Conservation (phyloP, 2,888 invertebrate genomes). For the Thera obeliscata region DNA sequence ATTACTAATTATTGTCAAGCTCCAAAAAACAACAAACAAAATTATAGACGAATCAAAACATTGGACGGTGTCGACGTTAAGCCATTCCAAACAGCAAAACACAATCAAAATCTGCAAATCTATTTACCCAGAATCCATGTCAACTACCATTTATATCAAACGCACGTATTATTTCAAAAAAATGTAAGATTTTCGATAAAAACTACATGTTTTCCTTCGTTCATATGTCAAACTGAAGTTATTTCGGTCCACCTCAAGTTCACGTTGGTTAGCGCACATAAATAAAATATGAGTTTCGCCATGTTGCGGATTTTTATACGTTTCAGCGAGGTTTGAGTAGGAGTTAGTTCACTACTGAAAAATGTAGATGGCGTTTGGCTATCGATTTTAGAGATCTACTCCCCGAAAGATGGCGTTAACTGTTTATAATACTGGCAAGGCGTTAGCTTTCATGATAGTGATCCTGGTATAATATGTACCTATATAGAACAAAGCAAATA, state of each 20-base stretch:
- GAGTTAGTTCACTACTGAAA: constrained; percentile 15
- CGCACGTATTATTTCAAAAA: constrained; percentile 54
- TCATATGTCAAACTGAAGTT: constrained; percentile 81
- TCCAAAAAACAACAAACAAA: constrained; percentile 39
- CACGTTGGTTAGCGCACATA: constrained; percentile 75
- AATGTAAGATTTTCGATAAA: constrained; percentile 74
- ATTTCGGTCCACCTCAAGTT: constrained; percentile 80
- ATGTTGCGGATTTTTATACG: constrained; percentile 43
- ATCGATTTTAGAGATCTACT: constrained; percentile 19
- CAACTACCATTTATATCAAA: constrained; percentile 61
- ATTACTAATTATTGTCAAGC: constrained; percentile 4
- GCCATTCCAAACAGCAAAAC: constrained; percentile 45
- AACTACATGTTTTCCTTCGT: constrained; percentile 80
- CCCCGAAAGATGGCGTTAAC: constrained; percentile 44
- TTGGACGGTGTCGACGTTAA: constrained; percentile 44
- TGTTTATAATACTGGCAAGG: neutral
- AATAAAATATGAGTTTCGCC: constrained; percentile 41
- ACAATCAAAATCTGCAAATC: constrained; percentile 46
- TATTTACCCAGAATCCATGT: constrained; percentile 79
- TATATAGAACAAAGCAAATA: too few species aligned
- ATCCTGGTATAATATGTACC: too few species aligned
- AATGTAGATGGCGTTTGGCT: constrained; percentile 56
- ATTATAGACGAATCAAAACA: constrained; percentile 70
- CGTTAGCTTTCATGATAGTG: neutral
- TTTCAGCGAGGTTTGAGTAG: constrained; percentile 34